Base-by-base conservation (phyloP, 1,140 invertebrate species). In the Lanistes nyassanus region DNA sequence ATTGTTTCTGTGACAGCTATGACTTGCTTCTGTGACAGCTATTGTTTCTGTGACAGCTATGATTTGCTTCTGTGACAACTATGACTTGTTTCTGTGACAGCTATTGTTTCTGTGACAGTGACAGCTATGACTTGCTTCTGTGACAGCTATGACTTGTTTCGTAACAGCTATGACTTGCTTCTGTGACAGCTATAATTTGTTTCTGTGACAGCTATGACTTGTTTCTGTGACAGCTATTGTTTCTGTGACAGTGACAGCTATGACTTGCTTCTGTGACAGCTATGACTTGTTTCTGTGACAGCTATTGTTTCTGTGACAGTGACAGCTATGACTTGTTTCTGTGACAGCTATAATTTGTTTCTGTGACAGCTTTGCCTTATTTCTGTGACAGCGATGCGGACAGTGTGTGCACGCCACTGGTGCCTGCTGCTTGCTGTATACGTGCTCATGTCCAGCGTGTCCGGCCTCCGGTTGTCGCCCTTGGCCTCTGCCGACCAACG, bases 341-440 rank as follows among this genome's bases (percentile, higher is more conserved):
- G 56, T 60, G n/a, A 6, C 56, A 60, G 56, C 56, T 60, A 60
- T 60, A 29, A 9, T 60, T 29, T 26, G 56, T 23, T 60, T 60
- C 56, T 60, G 56, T 60, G n/a, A 6, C 56, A 60, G 56, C 23
- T 60, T 9, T 60, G 56, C 56, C 56, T 7, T 60, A 26, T 60
- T 29, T 26, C 26, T 65, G 62, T 65, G 34, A 5, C 62, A 65
- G 62, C 62, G 34, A 65, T 67, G 65, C 65, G 37, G 36, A 67
- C 29, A 67, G 65, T 67, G 65, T 67, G 65, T 39, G 36, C 42
- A 23, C 65, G 37, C 39, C 39, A 42, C 65, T 67, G 65, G 65
- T 67, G 65, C 65, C 39, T 67, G 36, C 36, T 67, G 65, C 36
- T 67, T 39, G 65, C 42, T 37, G 65, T 37, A 36, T 39, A 26